phyloP scores from a whole-genome alignment of 37 sponge, comb jelly and placozoan genomes.

The Lycopodina hypogea region DNA sequence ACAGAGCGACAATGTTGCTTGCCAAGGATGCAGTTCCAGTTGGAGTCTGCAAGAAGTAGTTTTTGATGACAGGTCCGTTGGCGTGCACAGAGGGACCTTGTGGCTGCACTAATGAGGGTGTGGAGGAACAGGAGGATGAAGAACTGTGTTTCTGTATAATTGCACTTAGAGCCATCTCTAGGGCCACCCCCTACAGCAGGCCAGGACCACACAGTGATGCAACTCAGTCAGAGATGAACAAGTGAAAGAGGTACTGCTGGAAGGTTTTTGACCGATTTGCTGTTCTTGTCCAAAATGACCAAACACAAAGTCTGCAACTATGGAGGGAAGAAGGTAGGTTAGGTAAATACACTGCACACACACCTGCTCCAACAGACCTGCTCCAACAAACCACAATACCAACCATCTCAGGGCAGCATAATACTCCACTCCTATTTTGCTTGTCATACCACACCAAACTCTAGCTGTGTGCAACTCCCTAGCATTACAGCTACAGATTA shows the following conservation, averaged over 20 bases:
- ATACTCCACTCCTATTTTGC: no score
- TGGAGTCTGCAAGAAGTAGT: conserved; percentile 1
- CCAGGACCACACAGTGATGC: neutral
- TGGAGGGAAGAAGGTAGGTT: no score
- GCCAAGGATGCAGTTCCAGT: neutral
- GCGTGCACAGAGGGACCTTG: neutral
- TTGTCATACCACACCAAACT: no score
- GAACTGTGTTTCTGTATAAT: conserved; percentile 46
- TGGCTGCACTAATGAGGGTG: neutral
- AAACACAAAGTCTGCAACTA: conserved; percentile 8
- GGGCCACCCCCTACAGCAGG: conserved; percentile 9
- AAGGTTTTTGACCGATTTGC: neutral
- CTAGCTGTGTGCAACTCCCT: no score
- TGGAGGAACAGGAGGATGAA: neutral
- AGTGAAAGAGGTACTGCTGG: conserved; percentile 1
- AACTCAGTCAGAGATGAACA: neutral
- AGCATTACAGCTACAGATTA: no score
- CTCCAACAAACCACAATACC: no score
- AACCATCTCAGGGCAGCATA: no score
- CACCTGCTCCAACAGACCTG: no score
- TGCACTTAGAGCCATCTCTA: conserved; percentile 61
- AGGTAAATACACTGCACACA: no score
- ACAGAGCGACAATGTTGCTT: neutral
- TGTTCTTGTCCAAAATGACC: neutral
- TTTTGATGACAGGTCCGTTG: conserved; percentile 2